Evolutionary conservation across 2,888 invertebrate species (phyloP).

Genomic region (Ophion costatus): DNA sequence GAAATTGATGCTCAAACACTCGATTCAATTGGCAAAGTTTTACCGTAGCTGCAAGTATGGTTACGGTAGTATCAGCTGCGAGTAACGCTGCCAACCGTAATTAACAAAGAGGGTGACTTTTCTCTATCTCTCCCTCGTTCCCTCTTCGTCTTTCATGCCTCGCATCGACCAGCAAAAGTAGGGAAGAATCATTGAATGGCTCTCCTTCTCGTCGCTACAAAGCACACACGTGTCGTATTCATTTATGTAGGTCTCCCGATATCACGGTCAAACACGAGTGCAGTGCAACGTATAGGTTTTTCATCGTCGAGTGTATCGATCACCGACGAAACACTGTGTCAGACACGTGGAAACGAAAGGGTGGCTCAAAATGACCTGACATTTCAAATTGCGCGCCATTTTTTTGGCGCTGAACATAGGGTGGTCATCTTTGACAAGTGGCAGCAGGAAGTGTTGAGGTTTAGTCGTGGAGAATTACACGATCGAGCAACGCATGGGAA

Average conservation of each 20-base stretch:
- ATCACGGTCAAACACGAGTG: constrained; percentile 42
- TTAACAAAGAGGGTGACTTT: not conserved
- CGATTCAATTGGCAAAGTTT: not conserved
- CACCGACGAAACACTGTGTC: not conserved
- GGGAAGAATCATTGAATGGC: constrained; percentile 45
- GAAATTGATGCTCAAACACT: no score
- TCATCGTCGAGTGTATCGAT: not conserved
- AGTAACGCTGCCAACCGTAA: constrained; percentile 26
- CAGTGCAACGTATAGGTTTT: not conserved
- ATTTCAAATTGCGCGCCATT: no score
- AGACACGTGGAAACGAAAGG: not conserved
- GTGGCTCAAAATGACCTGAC: no score
- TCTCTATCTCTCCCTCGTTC: not conserved
- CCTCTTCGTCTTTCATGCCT: not conserved
- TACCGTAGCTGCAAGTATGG: not conserved
- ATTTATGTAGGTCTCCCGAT: constrained; percentile 46
- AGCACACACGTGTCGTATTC: constrained; percentile 39
- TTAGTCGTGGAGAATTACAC: no score
- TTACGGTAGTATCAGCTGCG: not conserved
- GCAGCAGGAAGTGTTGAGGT: no score
- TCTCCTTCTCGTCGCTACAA: not conserved
- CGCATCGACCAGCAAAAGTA: constrained; percentile 37
- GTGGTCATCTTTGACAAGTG: no score
- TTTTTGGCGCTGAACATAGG: no score
- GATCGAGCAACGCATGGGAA: no score